Percentiles rank a stretch among this genome's conserved stretches.
These are phyloP conservation scores for Dolichallabes microphthalmus DNA, from an alignment of 2,113 vertebrate genomes.

Conservation along the genomic window DNA sequence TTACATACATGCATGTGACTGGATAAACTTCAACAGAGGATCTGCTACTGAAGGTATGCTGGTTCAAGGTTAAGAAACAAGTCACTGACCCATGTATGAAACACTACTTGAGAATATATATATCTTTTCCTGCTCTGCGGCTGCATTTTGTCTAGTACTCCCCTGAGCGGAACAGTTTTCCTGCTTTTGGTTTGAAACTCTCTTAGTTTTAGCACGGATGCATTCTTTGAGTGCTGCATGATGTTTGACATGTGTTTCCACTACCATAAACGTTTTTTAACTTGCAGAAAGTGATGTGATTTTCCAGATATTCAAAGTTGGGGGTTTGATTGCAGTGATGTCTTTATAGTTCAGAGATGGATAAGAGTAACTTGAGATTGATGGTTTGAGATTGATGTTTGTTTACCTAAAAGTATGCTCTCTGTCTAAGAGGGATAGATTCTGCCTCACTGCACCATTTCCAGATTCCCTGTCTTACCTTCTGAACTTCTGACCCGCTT, in stretches of 20 bases:
- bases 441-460: neutral
- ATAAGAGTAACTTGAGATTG: neutral
- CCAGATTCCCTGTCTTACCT: constrained; percentile 4
- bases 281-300: neutral
- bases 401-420: constrained; percentile 10
- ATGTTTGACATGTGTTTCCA: neutral
- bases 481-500: neutral
- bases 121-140: neutral
- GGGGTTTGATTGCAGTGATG: neutral
- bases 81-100: neutral
- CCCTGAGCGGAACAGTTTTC: neutral
- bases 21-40: neutral
- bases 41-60: neutral
- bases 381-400: neutral
- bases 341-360: neutral
- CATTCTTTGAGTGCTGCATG: neutral
- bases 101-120: neutral
- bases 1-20: neutral
- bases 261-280: neutral
- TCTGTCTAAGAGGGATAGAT: neutral
- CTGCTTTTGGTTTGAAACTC: neutral
- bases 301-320: neutral
- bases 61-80: neutral
- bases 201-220: neutral
- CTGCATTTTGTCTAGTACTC: neutral